phyloP scores from a whole-genome alignment of 64 coral and sea anemone species.

The Trachythela sp. region DNA sequence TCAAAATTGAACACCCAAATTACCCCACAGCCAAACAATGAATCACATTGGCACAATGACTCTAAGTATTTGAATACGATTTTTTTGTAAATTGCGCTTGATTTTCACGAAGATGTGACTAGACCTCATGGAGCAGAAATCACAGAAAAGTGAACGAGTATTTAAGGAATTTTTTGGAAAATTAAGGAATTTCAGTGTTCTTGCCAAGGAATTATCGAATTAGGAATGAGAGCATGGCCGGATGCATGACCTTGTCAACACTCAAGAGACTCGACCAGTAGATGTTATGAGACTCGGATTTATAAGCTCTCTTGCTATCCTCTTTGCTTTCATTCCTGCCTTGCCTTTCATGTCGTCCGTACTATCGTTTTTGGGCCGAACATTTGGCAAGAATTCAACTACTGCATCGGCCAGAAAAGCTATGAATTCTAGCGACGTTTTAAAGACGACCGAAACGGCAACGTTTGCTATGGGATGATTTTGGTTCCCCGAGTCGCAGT shows the following conservation, averaged over 20 bases:
- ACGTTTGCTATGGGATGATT: slow-evolving; percentile 99
- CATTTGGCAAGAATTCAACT: not conserved
- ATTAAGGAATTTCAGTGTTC: not conserved
- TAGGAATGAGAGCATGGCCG: too few relatives aligned
- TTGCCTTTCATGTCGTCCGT: not conserved
- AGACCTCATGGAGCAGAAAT: too few relatives aligned
- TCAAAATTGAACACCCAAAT: too few relatives aligned
- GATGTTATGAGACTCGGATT: not conserved
- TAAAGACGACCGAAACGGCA: slow-evolving; percentile 54
- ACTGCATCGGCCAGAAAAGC: not conserved
- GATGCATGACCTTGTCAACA: not conserved
- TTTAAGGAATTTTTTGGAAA: not conserved
- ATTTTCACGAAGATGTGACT: too few relatives aligned
- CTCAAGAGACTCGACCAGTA: too few relatives aligned
- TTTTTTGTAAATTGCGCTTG: too few relatives aligned
- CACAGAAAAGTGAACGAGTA: too few relatives aligned
- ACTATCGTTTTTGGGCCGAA: not conserved
- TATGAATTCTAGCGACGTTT: not conserved
- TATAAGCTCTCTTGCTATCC: not conserved
- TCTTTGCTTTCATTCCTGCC: not conserved
- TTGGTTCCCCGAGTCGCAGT: slow-evolving; percentile 99
- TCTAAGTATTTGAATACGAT: too few relatives aligned
- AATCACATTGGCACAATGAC: too few relatives aligned
- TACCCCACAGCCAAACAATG: too few relatives aligned
- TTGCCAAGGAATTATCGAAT: not conserved